Evolutionary conservation across 2,888 invertebrate genomes (phyloP).

Genomic region (Cantharis lateralis): DNA sequence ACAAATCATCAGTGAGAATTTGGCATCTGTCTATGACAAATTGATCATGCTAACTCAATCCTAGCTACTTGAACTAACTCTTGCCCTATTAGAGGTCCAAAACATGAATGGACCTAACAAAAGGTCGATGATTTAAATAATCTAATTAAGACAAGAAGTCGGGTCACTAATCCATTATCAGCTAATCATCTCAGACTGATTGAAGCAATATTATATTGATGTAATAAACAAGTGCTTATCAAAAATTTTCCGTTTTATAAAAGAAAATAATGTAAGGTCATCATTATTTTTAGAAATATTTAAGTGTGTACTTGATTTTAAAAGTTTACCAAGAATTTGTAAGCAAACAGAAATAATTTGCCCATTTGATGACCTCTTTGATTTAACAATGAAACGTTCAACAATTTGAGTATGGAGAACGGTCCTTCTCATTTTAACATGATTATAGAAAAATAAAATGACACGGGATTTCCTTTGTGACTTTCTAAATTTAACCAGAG

Average conservation of each 20-base stretch:
- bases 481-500: neutral
- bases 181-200: neutral
- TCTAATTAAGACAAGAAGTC: neutral
- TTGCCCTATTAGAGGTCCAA: neutral
- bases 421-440: neutral
- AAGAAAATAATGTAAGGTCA: neutral
- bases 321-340: neutral
- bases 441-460: neutral
- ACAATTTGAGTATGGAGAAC: neutral
- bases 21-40: neutral
- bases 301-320: neutral
- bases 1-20: neutral
- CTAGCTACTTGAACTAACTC: neutral
- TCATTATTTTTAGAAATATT: neutral
- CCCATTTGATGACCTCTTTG: neutral
- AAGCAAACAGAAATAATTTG: neutral
- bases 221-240: neutral
- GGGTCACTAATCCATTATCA: neutral
- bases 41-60: neutral
- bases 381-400: neutral
- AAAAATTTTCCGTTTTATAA: neutral
- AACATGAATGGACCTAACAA: neutral
- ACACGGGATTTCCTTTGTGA: neutral
- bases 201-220: neutral
- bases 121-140: neutral